Evolutionary conservation across 2,888 invertebrate species (phyloP), one percentile per base, ranked within the genome.

Genomic region (Ormyrus pomaceus): DNA sequence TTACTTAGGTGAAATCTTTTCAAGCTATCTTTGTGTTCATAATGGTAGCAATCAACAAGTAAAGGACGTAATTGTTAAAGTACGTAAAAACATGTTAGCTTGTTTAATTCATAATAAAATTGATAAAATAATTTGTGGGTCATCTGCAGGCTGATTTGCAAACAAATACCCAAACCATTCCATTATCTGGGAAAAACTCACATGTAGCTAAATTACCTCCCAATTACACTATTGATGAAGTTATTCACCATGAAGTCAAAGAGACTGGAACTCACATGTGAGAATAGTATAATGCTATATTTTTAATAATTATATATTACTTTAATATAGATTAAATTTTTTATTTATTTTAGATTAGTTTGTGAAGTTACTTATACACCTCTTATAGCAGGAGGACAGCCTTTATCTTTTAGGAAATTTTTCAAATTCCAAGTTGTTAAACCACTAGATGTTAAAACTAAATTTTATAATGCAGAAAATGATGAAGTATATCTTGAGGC

Each of bases 221-320:
- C 0, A 96, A 97, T 86, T 95, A 96, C 88, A 98, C 97, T 10
- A 93, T 98, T 13, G 98, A 98, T 91, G 96, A 98, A 91, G 97
- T 99, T 55, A 98, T 99, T 87, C 96, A 98, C 88, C 98, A 99
- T 92, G 99, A 99, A 93, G 98, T 99, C n/a, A 99, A 99, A 91
- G 99, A 99, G 92, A 95, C 98, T 85, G 99, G 99, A 61, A 97
- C 98, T 65, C 99, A 99, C 89, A 98, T 99, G 96, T 97, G 92
- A 91, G 93, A 88, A 80, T 11, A 51, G 62, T 62, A 48, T 50
- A 56, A 59, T 50, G 76, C 70, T 74, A 5, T 78, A 66, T 48
- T 68, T 58, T 59, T 46, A 68, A 66, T 65, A 55, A 53, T 55
- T 61, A 45, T 50, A 46, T 19, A 46, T 13, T 46, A 73, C 4